These are phyloP conservation scores for Ariopsis seemanni DNA, from an alignment of 2,113 vertebrate species.

Conservation along the genomic window DNA sequence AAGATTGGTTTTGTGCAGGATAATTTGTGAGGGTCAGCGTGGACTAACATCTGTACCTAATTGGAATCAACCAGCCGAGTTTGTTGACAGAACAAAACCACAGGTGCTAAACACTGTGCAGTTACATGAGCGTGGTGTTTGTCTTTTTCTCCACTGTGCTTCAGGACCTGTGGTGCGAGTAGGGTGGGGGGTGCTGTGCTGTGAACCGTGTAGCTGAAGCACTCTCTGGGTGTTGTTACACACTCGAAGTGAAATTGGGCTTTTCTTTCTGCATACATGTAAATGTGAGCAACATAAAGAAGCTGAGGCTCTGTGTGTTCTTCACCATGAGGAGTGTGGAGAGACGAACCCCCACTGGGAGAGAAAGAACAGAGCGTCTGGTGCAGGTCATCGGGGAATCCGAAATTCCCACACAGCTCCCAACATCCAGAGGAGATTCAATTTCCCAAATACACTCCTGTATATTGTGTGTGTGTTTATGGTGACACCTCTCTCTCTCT, in stretches of 20 bases:
- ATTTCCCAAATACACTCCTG: neutral
- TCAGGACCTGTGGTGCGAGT: conserved; percentile 61
- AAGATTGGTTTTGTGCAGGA: neutral
- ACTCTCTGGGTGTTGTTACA: conserved; percentile 35
- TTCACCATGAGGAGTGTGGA: neutral
- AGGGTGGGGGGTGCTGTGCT: conserved; percentile 56
- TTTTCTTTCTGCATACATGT: conserved; percentile 37
- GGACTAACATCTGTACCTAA: neutral
- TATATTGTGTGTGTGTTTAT: neutral
- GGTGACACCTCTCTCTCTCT: neutral
- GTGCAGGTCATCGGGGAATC: neutral
- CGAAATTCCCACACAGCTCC: neutral
- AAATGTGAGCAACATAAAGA: conserved; percentile 19
- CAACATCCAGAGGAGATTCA: neutral
- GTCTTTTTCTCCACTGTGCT: conserved; percentile 48
- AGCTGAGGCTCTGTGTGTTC: conserved; percentile 1
- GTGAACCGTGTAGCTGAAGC: conserved; percentile 50
- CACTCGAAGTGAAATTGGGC: conserved; percentile 45
- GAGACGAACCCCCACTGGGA: neutral
- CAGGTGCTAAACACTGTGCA: conserved; percentile 45
- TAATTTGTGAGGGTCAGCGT: neutral
- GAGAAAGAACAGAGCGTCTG: neutral
- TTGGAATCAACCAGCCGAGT: neutral
- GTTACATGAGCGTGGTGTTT: conserved; percentile 53
- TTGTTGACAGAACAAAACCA: neutral